Conservation (phyloP, 2,797 vertebrate species). For the Apogon talboti region DNA sequence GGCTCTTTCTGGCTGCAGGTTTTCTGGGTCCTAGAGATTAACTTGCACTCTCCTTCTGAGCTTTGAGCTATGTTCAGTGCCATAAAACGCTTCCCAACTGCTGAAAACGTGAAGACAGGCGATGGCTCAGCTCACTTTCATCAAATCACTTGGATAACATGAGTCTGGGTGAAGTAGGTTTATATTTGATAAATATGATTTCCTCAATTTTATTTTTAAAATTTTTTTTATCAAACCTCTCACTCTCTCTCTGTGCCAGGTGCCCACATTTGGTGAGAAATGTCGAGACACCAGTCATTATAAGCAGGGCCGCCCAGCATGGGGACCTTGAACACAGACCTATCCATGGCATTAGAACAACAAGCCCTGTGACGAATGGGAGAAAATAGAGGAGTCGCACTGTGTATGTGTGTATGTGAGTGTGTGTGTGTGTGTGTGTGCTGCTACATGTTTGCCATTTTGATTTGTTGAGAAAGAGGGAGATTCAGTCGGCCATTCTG, state of each 20-base stretch:
- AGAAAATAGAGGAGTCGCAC: conserved; percentile 75
- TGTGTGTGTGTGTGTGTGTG: conserved; percentile 38
- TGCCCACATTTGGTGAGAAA: conserved; percentile 42
- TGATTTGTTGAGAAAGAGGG: conserved; percentile 60
- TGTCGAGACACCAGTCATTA: conserved; percentile 55
- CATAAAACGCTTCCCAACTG: conserved; percentile 8
- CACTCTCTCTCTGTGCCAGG: conserved; percentile 12
- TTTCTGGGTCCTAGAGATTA: conserved; percentile 46
- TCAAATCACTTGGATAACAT: conserved; percentile 12
- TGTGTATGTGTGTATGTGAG: conserved; percentile 38
- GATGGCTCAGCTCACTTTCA: background rate
- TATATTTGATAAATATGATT: conserved; percentile 38
- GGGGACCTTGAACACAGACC: conserved; percentile 70
- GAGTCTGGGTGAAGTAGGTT: background rate
- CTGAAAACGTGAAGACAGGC: conserved; percentile 7
- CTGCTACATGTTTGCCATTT: conserved; percentile 60
- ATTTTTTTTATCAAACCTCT: conserved; percentile 19
- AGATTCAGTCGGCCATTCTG: conserved; percentile 56
- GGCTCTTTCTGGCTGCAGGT: conserved; percentile 42
- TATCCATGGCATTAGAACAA: conserved; percentile 75
- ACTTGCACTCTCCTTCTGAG: conserved; percentile 18
- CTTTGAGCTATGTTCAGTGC: conserved; percentile 33
- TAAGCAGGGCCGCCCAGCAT: conserved; percentile 45
- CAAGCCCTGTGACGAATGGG: conserved; percentile 79
- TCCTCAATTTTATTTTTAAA: background rate